Conservation (phyloP, 2,888 invertebrate genomes). For the Microplitis deprimator region DNA sequence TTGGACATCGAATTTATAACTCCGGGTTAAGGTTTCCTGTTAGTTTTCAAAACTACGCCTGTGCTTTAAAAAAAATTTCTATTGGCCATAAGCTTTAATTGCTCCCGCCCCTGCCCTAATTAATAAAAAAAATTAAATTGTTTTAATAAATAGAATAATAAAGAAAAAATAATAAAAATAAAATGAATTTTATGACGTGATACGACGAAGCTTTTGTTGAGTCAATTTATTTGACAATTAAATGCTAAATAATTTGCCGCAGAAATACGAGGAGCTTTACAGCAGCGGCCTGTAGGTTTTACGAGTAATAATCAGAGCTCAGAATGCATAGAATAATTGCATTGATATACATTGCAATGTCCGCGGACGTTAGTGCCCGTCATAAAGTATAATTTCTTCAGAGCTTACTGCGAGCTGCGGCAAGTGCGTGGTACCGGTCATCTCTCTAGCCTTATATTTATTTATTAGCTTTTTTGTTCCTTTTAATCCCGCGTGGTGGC, state of each 20-base stretch:
- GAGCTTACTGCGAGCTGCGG: conserved; percentile 51
- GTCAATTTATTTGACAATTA: neutral
- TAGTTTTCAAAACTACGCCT: no score
- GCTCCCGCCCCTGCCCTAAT: no score
- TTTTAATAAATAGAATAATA: neutral
- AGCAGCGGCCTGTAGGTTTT: neutral
- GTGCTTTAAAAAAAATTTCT: no score
- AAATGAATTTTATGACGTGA: neutral
- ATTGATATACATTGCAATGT: conserved; percentile 51
- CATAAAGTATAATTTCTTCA: conserved; percentile 60
- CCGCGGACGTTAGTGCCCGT: conserved; percentile 51
- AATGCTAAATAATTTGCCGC: neutral
- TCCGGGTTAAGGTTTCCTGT: no score
- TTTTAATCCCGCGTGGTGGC: conserved; percentile 24
- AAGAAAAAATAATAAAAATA: neutral
- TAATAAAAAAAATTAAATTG: neutral
- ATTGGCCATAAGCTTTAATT: no score
- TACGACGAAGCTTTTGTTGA: neutral
- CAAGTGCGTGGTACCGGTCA: neutral
- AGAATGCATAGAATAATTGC: conserved; percentile 65
- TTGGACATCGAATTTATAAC: neutral
- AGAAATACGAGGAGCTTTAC: neutral
- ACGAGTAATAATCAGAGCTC: conserved; percentile 40
- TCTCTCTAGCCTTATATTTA: neutral
- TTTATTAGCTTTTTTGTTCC: conserved; percentile 26